Evolutionary conservation across 2,888 invertebrate genomes (phyloP), one percentile per base, ranked within the genome.

Genomic region (Protodeltote pygarga): DNA sequence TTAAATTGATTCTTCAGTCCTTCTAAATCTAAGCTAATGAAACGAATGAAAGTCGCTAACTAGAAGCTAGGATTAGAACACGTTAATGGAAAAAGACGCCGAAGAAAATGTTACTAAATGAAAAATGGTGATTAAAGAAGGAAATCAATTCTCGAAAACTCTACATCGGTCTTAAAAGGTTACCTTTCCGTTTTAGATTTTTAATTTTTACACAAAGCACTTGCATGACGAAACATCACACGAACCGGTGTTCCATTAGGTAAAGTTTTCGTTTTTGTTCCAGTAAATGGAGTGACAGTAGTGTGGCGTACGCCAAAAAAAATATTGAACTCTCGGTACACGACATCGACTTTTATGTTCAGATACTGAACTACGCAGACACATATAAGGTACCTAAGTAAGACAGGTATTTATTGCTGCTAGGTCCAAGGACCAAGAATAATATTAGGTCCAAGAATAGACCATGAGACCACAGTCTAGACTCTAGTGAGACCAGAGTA

Each of bases 251-350:
- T 66, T 51, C 59, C 50, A 62, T 53, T 52, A 58, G 39, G 28
- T 54, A 51, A 51, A 28, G 13, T 58, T 45, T 11, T 40, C 38
- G 37, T 58, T 62, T 58, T 58, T 58, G 17, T 58, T 62, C 33
- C 47, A 89, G 92, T 23, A 77, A 82, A 72, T 85, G 87, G 87
- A 73, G 58, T 39, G 67, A 71, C 51, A 62, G 50, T 19, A 47
- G 52, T 14, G 48, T 65, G 35, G 46, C 47, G 29, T 85, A 85
- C 65, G 47, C 53, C 2, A 84, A 79, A 71, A 83, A 64, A 29
- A 89, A 83, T 60, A 81, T 89, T 32, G 82, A 90, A 39, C 76
- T 92, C 10, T 83, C 91, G 1, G 76, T 87, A 14, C 82, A 87
- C 57, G 90, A 92, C 48, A 80, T 79, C 23, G 88, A 89, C 58